These are phyloP conservation scores for Cerceris ruficornis DNA, from an alignment of 2,888 invertebrate species.

Conservation along the genomic window DNA sequence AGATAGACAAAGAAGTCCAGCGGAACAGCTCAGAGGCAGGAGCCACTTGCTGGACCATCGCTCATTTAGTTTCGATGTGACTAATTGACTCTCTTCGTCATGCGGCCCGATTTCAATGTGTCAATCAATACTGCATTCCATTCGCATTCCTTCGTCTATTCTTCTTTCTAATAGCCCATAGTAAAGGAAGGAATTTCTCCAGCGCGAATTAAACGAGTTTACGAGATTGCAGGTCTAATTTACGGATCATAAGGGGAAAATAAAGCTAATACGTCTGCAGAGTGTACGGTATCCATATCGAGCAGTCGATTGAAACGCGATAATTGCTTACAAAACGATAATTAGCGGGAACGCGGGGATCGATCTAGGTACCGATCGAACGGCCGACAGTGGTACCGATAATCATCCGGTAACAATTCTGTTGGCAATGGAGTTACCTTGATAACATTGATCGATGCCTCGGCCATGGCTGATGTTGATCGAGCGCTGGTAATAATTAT, in stretches of 20 bases:
- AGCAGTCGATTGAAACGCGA: conserved; percentile 30
- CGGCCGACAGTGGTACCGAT: conserved; percentile 56
- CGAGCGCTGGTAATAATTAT: conserved; percentile 67
- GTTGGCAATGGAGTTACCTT: conserved; percentile 65
- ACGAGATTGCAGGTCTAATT: not conserved
- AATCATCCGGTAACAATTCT: conserved; percentile 65
- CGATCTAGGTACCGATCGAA: conserved; percentile 48
- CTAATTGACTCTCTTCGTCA: no score
- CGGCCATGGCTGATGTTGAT: conserved; percentile 58
- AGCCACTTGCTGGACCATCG: no score
- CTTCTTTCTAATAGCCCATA: not conserved
- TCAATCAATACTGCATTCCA: no score
- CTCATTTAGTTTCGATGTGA: no score
- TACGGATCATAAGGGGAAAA: not conserved
- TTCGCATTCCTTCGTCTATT: no score
- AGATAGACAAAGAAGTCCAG: no score
- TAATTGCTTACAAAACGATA: conserved; percentile 63
- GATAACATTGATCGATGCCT: conserved; percentile 65
- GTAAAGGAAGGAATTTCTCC: not conserved
- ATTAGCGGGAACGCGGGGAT: conserved; percentile 48
- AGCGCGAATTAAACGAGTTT: not conserved
- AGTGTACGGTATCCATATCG: not conserved
- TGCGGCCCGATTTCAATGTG: no score
- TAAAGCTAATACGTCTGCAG: not conserved
- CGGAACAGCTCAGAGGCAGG: no score